Base-by-base conservation (phyloP, 2,113 vertebrate genomes). In the Epinephelus cyanopodus region DNA sequence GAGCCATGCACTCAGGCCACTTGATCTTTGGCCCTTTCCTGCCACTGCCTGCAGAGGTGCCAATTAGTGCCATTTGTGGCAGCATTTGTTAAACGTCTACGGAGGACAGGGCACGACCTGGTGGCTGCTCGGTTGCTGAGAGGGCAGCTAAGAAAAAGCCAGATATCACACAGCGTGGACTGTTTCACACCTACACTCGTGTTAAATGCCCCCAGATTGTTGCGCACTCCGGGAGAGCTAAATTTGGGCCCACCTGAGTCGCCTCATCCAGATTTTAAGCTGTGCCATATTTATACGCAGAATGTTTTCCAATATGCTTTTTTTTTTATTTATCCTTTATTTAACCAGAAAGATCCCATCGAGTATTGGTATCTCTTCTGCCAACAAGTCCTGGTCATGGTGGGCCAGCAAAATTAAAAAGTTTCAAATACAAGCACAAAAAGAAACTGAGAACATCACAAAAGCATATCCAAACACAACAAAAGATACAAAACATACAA, bases 31-130 rank as follows among this genome's bases (percentile, higher is more conserved):
- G 90, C 93, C 92, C 94, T 89, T 88, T 89, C 77, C 81, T 86
- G 90, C 89, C 83, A 85, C 88, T 94, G 89, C 95, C 93, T 94
- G 94, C 95, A 86, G 95, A 96, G 95, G 95, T 95, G 95, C 92
- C 95, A 96, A 96, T 96, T 96, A 95, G 92, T 93, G 89, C 92
- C 93, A 94, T 96, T 95, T 93, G 93, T 93, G 94, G 90, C 85
- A 79, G 90, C 91, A 89, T 93, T 94, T 95, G 93, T 94, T 87
- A 87, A 90, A 88, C 50, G 84, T 92, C 93, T 86, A 7, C n/a
- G 52, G 81, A 90, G 92, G 91, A 86, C 48, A 25, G 77, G 58
- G 74, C 87, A 52, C 39, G 87, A 90, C 87, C 87, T 67, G 80
- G 70, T 45, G 70, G 75, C 82, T 53, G 73, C 72, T 42, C 54